Conservation (phyloP, 2,113 vertebrate species). For the Brachionichthys hirsutus region DNA sequence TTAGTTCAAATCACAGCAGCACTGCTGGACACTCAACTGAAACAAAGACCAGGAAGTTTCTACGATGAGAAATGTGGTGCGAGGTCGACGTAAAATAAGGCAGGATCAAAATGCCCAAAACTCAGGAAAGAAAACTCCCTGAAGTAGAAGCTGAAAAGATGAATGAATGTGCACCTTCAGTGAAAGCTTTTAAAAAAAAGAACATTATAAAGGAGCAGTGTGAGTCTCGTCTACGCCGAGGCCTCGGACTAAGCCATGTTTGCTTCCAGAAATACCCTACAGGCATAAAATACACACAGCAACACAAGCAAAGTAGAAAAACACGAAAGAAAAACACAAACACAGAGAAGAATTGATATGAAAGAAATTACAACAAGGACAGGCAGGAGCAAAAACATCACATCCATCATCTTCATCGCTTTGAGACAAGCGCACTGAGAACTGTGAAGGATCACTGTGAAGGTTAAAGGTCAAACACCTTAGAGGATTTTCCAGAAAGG, state of each 20-base stretch:
- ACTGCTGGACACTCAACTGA: constrained; percentile 30
- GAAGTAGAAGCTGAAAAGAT: constrained; percentile 24
- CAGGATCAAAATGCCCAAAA: constrained; percentile 1
- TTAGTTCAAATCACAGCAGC: constrained; percentile 41
- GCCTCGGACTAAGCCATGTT: constrained; percentile 29
- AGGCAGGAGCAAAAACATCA: constrained; percentile 40
- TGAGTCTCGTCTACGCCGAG: constrained; percentile 31
- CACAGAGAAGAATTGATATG: constrained; percentile 18
- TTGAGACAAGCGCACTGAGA: not conserved
- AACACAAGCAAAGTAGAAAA: constrained; percentile 3
- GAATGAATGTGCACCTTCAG: constrained; percentile 43
- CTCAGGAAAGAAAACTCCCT: too few species aligned
- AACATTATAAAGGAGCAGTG: constrained; percentile 42
- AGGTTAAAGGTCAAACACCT: constrained; percentile 20
- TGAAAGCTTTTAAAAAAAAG: too few species aligned
- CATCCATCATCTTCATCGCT: constrained; percentile 53
- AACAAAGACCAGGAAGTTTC: constrained; percentile 33
- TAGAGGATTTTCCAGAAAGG: constrained; percentile 12
- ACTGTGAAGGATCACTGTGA: constrained; percentile 21
- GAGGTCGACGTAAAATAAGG: constrained; percentile 5
- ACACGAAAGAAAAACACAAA: constrained; percentile 21
- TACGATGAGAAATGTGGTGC: constrained; percentile 29
- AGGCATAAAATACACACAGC: constrained; percentile 54
- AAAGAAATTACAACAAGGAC: constrained; percentile 15
- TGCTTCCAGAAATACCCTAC: constrained; percentile 54